Evolutionary conservation across 2,888 invertebrate species (phyloP).

Genomic region (Dicyrtoma fusca): DNA sequence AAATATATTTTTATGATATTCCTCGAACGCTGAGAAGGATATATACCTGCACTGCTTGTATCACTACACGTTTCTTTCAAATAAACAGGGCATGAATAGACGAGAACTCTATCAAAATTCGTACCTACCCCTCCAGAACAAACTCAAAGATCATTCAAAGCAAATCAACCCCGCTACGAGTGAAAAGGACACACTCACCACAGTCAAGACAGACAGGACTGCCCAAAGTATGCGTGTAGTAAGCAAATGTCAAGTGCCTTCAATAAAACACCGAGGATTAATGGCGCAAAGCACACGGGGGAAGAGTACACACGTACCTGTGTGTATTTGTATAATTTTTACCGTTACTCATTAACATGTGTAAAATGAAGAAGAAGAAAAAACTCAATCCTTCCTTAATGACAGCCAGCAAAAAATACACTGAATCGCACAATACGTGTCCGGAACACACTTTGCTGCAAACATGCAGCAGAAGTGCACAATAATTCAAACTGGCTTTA

Average conservation of each 20-base stretch:
- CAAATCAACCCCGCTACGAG: constrained; percentile 3
- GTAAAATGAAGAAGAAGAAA: not conserved
- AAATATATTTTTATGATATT: constrained; percentile 7
- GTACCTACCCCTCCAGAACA: not conserved
- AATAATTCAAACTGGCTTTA: too few species aligned
- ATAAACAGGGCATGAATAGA: not conserved
- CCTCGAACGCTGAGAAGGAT: not conserved
- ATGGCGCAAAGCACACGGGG: not conserved
- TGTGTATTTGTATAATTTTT: not conserved
- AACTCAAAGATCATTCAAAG: not conserved
- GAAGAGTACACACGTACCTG: not conserved
- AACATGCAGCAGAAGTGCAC: too few species aligned
- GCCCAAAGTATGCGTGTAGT: not conserved
- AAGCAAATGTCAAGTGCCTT: not conserved
- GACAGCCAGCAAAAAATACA: not conserved
- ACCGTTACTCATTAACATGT: constrained; percentile 9
- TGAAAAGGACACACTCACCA: not conserved
- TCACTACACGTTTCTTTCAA: too few species aligned
- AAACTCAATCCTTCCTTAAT: constrained; percentile 1
- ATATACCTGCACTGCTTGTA: not conserved
- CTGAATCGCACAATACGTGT: too few species aligned
- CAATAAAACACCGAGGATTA: constrained; percentile 11
- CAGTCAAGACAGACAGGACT: not conserved
- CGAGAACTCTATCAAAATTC: not conserved
- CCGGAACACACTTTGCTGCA: too few species aligned